These are phyloP conservation scores for Stegostoma tigrinum DNA, from an alignment of 2,113 vertebrate genomes.

Conservation along the genomic window DNA sequence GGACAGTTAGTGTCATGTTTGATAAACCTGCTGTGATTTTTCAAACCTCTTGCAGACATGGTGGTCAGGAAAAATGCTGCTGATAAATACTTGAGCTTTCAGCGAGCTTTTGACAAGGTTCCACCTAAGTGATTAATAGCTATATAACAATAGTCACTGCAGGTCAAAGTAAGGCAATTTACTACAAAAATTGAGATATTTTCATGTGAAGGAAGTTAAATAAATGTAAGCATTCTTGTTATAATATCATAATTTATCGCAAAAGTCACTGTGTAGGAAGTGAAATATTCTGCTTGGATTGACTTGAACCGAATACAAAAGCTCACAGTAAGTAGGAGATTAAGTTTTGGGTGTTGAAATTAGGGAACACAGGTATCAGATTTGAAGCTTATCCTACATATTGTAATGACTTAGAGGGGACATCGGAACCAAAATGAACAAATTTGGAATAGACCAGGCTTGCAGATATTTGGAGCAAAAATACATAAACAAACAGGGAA, in stretches of 20 bases:
- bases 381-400: background rate
- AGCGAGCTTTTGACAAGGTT: background rate
- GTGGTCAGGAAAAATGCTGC: background rate
- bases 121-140: background rate
- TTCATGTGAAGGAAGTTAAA: background rate
- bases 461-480: background rate
- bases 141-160: background rate
- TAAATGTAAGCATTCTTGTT: background rate
- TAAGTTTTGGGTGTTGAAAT: background rate
- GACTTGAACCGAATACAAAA: background rate
- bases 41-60: background rate
- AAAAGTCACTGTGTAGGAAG: background rate
- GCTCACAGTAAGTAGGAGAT: background rate
- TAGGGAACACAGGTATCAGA: background rate
- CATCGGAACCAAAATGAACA: background rate
- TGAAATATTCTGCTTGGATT: background rate
- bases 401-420: background rate
- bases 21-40: background rate
- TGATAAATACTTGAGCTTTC: background rate
- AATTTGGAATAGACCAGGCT: background rate
- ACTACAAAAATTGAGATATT: conserved; percentile 4
- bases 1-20: background rate
- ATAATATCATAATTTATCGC: background rate
- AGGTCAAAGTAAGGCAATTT: background rate
- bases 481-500: background rate